A percentile compares a stretch with the other conserved stretches of the same genome.
Conservation (phyloP, 2,888 invertebrate species). For the Stenolophus ochropezus region DNA sequence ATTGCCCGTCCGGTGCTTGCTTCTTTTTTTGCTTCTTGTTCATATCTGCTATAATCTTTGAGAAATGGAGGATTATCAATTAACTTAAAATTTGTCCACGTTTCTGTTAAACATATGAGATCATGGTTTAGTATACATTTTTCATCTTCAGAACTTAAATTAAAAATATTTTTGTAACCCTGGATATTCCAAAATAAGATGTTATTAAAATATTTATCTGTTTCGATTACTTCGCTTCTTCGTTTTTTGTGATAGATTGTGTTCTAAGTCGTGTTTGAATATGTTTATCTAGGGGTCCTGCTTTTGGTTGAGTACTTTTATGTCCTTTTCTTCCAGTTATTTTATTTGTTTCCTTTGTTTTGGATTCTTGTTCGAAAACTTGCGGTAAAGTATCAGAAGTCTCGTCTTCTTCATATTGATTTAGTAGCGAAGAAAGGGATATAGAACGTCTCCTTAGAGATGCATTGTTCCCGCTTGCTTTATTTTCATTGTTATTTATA, state of each 20-base stretch:
- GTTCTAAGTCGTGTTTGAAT: neutral
- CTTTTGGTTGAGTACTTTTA: too few species aligned
- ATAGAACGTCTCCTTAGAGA: too few species aligned
- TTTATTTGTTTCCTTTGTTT: too few species aligned
- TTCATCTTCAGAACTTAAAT: neutral
- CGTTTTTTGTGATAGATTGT: neutral
- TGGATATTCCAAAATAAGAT: too few species aligned
- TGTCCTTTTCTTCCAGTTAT: too few species aligned
- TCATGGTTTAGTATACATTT: neutral
- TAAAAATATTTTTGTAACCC: neutral
- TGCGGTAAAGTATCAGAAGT: too few species aligned
- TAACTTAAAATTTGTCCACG: neutral
- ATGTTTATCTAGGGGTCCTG: too few species aligned
- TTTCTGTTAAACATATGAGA: neutral
- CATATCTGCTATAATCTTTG: neutral
- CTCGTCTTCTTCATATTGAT: too few species aligned
- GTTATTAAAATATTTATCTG: neutral
- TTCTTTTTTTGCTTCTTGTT: neutral
- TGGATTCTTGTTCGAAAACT: too few species aligned
- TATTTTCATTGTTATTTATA: too few species aligned
- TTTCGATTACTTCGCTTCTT: neutral
- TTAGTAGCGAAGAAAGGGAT: too few species aligned
- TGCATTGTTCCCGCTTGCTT: too few species aligned
- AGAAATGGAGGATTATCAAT: neutral
- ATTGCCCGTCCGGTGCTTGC: neutral